Evolutionary conservation across 1,140 invertebrate species (phyloP).

Genomic region (Helicoverpa zea): DNA sequence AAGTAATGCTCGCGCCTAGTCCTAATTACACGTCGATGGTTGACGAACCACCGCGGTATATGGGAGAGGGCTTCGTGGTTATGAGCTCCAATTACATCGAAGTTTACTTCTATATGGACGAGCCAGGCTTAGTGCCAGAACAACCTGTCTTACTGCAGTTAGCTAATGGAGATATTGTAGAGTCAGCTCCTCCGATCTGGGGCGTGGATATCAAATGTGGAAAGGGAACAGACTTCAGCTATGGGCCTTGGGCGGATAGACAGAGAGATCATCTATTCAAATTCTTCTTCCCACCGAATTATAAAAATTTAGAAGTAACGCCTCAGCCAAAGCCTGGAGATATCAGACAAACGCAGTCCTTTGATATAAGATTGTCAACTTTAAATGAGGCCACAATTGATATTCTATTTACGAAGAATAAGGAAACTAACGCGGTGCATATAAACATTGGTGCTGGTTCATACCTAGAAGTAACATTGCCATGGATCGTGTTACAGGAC

Average conservation of each 20-base stretch:
- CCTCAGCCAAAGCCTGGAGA: constrained; percentile 94
- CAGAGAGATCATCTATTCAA: constrained; percentile 98
- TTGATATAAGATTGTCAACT: constrained; percentile 97
- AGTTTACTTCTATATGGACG: constrained; percentile 98
- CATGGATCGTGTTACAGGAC: constrained; percentile 95
- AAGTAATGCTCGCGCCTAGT: constrained; percentile 97
- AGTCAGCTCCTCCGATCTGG: constrained; percentile 97
- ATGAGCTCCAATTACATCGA: constrained; percentile 98
- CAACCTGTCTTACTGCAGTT: constrained; percentile 96
- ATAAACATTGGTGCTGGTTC: constrained; percentile 97
- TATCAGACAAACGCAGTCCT: constrained; percentile 94
- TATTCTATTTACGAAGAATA: constrained; percentile 98
- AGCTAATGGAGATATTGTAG: constrained; percentile 97
- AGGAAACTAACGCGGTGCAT: constrained; percentile 98
- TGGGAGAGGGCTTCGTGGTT: constrained; percentile 99
- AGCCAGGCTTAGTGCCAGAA: constrained; percentile 95
- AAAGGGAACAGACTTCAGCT: constrained; percentile 98
- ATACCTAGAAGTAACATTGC: constrained; percentile 98
- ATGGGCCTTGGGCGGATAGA: constrained; percentile 99
- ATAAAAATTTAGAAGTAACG: constrained; percentile 92
- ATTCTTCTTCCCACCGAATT: constrained; percentile 98
- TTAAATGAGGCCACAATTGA: constrained; percentile 97
- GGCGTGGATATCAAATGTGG: constrained; percentile 98
- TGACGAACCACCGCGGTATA: constrained; percentile 98
- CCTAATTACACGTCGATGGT: constrained; percentile 97